Percentiles rank a stretch among this genome's conserved stretches.
Evolutionary conservation across 64 coral and sea anemone genomes (phyloP).

Genomic region (Acropora yongei): DNA sequence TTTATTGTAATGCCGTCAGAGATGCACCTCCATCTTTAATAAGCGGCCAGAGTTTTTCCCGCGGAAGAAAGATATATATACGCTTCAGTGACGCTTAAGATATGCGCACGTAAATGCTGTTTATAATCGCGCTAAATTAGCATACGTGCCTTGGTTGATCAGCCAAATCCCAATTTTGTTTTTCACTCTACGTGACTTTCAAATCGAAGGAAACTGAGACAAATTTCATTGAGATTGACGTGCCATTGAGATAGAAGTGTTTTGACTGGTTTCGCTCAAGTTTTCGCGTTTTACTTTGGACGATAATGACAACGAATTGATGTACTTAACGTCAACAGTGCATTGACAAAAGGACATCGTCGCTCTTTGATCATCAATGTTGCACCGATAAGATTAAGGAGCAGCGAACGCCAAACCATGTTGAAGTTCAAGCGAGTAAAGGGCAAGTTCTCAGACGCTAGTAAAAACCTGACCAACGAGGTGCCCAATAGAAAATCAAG

Average conservation of each 20-base stretch:
- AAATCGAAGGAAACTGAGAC: not conserved
- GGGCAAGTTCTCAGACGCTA: conserved; percentile 16
- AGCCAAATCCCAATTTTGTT: not conserved
- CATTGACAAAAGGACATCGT: conserved; percentile 23
- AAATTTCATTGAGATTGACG: not conserved
- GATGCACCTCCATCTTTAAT: not conserved
- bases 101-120: not conserved
- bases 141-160: not conserved
- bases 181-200: not conserved
- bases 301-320: conserved; percentile 10
- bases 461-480: not conserved
- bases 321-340: not conserved
- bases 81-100: conserved; percentile 2
- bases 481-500: not conserved
- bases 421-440: conserved; percentile 80
- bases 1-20: not conserved
- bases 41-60: not conserved
- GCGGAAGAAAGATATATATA: not conserved
- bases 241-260: not conserved
- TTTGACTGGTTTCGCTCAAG: not conserved
- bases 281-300: conserved; percentile 36
- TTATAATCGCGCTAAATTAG: not conserved
- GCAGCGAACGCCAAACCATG: conserved; percentile 4
- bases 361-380: not conserved
- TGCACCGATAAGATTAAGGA: not conserved